phyloP scores from a whole-genome alignment of 2,113 vertebrate species.

The Tupaia tana region DNA sequence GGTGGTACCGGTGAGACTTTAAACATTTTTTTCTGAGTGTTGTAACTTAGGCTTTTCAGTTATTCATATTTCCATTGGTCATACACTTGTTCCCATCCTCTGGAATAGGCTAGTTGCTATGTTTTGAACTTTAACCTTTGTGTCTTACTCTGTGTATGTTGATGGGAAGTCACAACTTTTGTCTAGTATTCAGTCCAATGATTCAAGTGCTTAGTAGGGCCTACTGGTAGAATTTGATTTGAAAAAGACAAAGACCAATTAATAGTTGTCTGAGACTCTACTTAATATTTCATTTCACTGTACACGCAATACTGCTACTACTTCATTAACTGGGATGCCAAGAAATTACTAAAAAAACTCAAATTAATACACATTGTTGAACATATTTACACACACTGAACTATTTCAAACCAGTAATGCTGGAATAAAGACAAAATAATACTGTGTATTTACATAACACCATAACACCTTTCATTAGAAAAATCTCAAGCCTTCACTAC shows the following conservation, averaged over 20 bases:
- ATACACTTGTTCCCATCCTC: neutral
- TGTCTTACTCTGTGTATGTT: neutral
- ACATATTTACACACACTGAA: slow-evolving; percentile 81
- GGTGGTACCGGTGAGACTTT: neutral
- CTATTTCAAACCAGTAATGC: slow-evolving; percentile 75
- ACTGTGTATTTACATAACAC: slow-evolving; percentile 83
- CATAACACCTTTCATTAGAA: slow-evolving; percentile 80
- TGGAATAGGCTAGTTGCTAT: neutral
- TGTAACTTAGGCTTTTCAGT: neutral
- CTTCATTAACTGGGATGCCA: slow-evolving; percentile 41
- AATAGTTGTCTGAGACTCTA: neutral
- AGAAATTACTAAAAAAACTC: slow-evolving; percentile 56
- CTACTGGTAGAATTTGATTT: neutral
- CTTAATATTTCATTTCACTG: slow-evolving; percentile 19
- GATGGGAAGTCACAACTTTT: neutral
- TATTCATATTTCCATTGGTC: neutral
- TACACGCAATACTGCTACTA: neutral
- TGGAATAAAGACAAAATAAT: slow-evolving; percentile 84
- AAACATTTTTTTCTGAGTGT: neutral
- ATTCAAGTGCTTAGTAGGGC: neutral
- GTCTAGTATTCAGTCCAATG: neutral
- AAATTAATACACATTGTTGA: slow-evolving; percentile 73
- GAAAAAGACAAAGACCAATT: neutral
- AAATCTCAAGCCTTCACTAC: slow-evolving; percentile 69
- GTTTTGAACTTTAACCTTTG: neutral